Evolutionary conservation across 2,113 vertebrate species (phyloP).

Genomic region (Tragelaphus strepsiceros): DNA sequence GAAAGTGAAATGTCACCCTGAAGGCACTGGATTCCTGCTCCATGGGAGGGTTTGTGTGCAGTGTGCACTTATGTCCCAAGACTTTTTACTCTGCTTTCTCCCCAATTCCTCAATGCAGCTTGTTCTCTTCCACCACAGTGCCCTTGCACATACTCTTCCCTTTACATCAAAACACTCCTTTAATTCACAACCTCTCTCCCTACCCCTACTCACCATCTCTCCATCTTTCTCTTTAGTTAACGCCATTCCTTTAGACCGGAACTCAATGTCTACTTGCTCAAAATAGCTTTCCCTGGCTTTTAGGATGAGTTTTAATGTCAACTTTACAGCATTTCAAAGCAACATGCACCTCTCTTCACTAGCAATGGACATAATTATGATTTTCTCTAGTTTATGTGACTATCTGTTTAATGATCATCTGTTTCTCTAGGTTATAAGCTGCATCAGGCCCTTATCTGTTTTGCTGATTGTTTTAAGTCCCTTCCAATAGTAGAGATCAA

Average conservation of each 20-base stretch:
- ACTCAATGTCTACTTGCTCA: neutral
- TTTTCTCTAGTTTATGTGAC: neutral
- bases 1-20: conserved; percentile 80
- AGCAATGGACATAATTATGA: neutral
- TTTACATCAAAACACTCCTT: neutral
- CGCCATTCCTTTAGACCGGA: neutral
- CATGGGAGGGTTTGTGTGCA: too few species aligned
- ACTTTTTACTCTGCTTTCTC: neutral
- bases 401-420: neutral
- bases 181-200: neutral
- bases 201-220: too few species aligned
- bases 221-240: neutral
- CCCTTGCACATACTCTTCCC: neutral
- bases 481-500: neutral
- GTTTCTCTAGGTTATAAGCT: neutral
- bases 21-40: neutral
- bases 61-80: too few species aligned
- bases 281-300: neutral
- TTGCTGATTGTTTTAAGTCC: neutral
- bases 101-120: fast-evolving
- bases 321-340: neutral
- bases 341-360: neutral
- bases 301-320: neutral
- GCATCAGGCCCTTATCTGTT: neutral
- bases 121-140: neutral